These are phyloP conservation scores for Oryctolagus cuniculus DNA, from an alignment of 2,113 vertebrate species.

Conservation along the genomic window DNA sequence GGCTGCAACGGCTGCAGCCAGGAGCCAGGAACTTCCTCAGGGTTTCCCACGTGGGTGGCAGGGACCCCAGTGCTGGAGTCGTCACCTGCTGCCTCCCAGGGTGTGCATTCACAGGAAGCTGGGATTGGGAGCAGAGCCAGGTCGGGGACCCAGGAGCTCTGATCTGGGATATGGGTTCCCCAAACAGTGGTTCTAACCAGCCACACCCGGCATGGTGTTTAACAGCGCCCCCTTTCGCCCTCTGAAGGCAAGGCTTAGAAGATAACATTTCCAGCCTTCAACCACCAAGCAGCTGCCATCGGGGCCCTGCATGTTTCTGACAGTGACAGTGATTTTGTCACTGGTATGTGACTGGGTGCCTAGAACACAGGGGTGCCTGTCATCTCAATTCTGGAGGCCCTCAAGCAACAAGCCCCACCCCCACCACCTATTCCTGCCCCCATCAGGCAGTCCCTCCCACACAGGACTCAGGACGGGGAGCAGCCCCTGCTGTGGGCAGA, in stretches of 20 bases:
- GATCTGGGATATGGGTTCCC: too few relatives aligned
- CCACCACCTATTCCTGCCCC: background rate
- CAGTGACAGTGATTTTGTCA: background rate
- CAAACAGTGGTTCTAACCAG: too few relatives aligned
- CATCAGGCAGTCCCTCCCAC: background rate
- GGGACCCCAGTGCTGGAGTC: too few relatives aligned
- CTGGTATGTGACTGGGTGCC: background rate
- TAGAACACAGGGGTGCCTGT: background rate
- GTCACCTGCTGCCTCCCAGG: too few relatives aligned
- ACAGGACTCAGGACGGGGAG: background rate
- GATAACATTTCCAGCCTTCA: background rate
- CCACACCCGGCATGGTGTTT: too few relatives aligned
- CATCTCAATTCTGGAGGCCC: background rate
- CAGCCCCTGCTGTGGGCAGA: fast-evolving
- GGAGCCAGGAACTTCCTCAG: too few relatives aligned
- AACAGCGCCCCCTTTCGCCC: background rate
- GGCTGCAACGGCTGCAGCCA: too few relatives aligned
- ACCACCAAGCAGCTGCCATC: background rate
- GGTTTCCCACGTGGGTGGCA: too few relatives aligned
- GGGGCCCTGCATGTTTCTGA: background rate
- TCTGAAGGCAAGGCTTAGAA: background rate
- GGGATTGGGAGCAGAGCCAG: too few relatives aligned
- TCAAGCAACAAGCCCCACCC: background rate
- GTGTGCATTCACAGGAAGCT: too few relatives aligned
- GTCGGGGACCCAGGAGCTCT: too few relatives aligned